Evolutionary conservation across 1,140 invertebrate species (phyloP), one percentile per base, ranked within the genome.

Genomic region (Macrotrachela quadricornifera): DNA sequence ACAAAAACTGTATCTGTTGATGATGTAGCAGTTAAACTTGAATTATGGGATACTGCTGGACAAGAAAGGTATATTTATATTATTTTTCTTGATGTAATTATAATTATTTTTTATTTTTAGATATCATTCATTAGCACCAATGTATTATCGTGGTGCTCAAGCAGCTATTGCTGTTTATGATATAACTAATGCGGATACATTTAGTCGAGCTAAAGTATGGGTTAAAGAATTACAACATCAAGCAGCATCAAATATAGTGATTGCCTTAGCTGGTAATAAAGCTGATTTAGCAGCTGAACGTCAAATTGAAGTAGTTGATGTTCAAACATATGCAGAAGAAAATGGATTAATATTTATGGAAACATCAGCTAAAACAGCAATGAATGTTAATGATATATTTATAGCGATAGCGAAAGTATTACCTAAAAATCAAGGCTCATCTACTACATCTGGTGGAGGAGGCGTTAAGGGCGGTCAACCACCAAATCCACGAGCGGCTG

Each of bases 371-470:
- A 97, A 97, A 76, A 96, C 91, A 56, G 90, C 88, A 61, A 90
- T 94, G 84, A 97, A 97, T 74, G 92, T 97, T 57, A 96, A 95
- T 72, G 92, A 97, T 71, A 95, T 97, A 74, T 97, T 97, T 74
- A n/a, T n/a, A n/a, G n/a, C n/a, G n/a, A n/a, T n/a, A n/a, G n/a
- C n/a, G n/a, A n/a, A n/a, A n/a, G n/a, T n/a, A n/a, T n/a, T n/a
- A n/a, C n/a, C n/a, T n/a, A n/a, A n/a, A n/a, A n/a, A n/a, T n/a
- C n/a, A n/a, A n/a, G n/a, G n/a, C n/a, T n/a, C n/a, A n/a, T n/a
- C n/a, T n/a, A n/a, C n/a, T n/a, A n/a, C n/a, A n/a, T n/a, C n/a
- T n/a, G n/a, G n/a, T n/a, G n/a, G n/a, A n/a, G n/a, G n/a, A n/a
- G n/a, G n/a, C n/a, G n/a, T n/a, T n/a, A n/a, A n/a, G n/a, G n/a